Base-by-base conservation (phyloP, 92 coral and sea anemone species). In the Parazoanthus atlanticus region DNA sequence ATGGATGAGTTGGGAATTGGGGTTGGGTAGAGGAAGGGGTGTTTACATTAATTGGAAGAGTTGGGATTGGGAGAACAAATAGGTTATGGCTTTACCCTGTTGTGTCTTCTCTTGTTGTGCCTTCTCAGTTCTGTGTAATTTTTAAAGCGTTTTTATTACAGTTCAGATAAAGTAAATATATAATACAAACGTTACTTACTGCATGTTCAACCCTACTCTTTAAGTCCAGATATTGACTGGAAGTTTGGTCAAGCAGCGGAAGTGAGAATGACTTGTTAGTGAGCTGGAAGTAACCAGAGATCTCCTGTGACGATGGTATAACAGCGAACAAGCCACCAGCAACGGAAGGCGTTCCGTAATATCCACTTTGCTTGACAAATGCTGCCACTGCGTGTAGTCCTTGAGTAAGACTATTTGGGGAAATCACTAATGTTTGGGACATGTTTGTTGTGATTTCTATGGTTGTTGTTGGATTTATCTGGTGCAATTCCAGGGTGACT, bases 291-390 rank as follows among this genome's bases (percentile, higher is more conserved):
- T 64, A 81, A 21, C 86, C 86, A 6, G 86, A 81, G 2, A 81
- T 40, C 46, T 61, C 52, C 74, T 21, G 86, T 61, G n/a, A 25
- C 29, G 54, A 6, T 23, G 16, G 32, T 29, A 33, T 58, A 28
- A 66, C 73, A 26, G 3, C 8, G 19, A 31, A 81, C 25, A 64
- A 81, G 11, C 74, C 73, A 17, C 74, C 72, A 61, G 86, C 33
- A 25, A 81, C 21, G 25, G 75, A 56, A 3, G 72, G 8, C 5
- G 73, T 81, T 32, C 70, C 85, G 46, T 64, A 33, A 81, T 77
- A 77, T 10, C 81, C 81, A 1, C 6, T 41, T n/a, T 77, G 81
- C 38, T 77, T 77, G 58, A 77, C 81, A 77, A 77, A 29, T 65
- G n/a, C 81, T 25, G 81, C 81, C 58, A 25, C 61, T 77, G 32